Percentiles rank a stretch among this genome's conserved stretches.
Conservation (phyloP, 2,888 invertebrate genomes). For the Anaspis maculata region DNA sequence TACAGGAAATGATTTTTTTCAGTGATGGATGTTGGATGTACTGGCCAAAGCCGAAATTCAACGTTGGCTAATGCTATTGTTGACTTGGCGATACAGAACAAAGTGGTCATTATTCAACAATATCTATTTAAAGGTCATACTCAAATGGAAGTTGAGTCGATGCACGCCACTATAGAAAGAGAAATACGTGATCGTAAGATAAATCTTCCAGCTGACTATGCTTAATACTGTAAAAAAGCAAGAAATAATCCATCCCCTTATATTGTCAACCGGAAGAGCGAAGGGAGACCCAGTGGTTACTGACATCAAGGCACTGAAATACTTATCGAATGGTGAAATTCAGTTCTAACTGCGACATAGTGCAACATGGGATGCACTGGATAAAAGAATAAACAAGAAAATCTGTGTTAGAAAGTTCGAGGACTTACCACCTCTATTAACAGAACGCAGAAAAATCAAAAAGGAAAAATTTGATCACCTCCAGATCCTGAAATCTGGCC, state of each 20-base stretch:
- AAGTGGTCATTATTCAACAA: constrained; percentile 5
- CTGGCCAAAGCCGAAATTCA: not conserved
- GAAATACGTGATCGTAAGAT: constrained; percentile 1
- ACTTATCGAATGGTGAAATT: constrained; percentile 1
- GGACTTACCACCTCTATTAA: not conserved
- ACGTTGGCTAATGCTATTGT: constrained; percentile 2
- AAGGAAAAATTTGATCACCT: not conserved
- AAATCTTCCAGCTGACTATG: constrained; percentile 1
- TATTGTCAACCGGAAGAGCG: not conserved
- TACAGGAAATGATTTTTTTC: constrained; percentile 1
- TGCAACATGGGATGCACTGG: not conserved
- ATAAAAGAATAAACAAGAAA: not conserved
- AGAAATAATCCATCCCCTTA: not conserved
- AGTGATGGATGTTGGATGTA: constrained; percentile 3
- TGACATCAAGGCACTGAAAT: constrained; percentile 1
- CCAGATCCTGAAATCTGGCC: not conserved
- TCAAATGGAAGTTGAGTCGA: constrained; percentile 1
- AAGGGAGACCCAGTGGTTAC: constrained; percentile 1
- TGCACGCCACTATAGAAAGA: constrained; percentile 2
- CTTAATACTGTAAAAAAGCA: constrained; percentile 1
- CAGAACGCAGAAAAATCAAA: not conserved
- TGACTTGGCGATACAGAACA: constrained; percentile 4
- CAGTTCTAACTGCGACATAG: not conserved
- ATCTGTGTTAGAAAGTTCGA: not conserved
- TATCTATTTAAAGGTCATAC: constrained; percentile 4